These are phyloP conservation scores for Valencia hispanica DNA, from an alignment of 2,797 vertebrate genomes.

Conservation along the genomic window DNA sequence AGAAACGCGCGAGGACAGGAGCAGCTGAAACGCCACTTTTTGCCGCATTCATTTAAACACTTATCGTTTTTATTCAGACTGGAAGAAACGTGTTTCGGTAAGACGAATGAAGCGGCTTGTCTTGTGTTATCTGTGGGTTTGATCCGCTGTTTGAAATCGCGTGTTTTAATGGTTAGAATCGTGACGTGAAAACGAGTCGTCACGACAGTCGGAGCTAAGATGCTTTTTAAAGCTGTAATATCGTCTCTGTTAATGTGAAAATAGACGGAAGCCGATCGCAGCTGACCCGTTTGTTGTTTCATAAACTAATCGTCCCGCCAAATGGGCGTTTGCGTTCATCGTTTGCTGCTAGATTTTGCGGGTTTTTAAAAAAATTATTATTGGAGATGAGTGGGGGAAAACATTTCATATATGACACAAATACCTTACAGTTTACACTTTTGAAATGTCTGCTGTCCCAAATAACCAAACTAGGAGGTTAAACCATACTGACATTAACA, in stretches of 20 bases:
- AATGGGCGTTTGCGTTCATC: conserved; percentile 9
- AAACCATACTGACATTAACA: not conserved
- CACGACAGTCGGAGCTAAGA: not conserved
- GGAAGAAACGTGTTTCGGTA: conserved; percentile 18
- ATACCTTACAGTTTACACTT: not conserved
- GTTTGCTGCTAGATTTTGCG: not conserved
- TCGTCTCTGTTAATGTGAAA: not conserved
- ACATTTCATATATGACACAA: not conserved
- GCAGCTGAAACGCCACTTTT: not conserved
- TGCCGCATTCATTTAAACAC: not conserved
- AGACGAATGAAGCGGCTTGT: not conserved
- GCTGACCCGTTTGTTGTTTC: not conserved
- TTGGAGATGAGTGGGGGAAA: not conserved
- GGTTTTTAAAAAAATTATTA: too few relatives aligned
- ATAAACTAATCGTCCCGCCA: conserved; percentile 55
- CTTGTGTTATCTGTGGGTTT: not conserved
- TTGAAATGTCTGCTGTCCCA: too few relatives aligned
- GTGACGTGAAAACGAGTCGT: not conserved
- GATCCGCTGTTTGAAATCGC: not conserved
- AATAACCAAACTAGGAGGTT: too few relatives aligned
- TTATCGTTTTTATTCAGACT: not conserved
- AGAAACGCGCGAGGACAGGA: conserved; percentile 50
- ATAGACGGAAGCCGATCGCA: accelerated
- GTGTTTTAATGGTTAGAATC: not conserved
- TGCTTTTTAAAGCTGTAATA: not conserved